phyloP scores from a whole-genome alignment of 2,888 invertebrate species.

The Dermolepida albohirtum region DNA sequence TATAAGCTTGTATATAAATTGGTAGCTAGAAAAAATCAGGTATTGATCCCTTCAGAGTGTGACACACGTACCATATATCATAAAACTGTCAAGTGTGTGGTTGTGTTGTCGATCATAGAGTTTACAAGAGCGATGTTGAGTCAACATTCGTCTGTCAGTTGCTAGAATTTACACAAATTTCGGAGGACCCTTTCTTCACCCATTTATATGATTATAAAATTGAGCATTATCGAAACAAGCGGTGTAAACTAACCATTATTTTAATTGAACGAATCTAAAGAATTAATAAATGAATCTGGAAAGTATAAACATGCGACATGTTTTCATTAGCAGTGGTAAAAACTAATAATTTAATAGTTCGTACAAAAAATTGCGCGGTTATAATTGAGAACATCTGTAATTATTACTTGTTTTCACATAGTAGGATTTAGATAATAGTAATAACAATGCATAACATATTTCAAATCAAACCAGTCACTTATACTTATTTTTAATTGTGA shows the following conservation, averaged over 20 bases:
- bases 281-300: too few species aligned
- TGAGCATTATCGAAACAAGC: neutral
- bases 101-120: conserved; percentile 19
- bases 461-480: too few species aligned
- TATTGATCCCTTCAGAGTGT: conserved; percentile 35
- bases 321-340: too few species aligned
- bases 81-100: conserved; percentile 33
- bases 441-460: too few species aligned
- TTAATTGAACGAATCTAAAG: neutral
- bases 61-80: conserved; percentile 37
- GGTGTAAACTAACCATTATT: neutral
- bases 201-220: conserved; percentile 2
- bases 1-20: neutral
- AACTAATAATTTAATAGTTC: too few species aligned
- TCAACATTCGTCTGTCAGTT: conserved; percentile 28
- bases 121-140: conserved; percentile 37
- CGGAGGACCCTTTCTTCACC: conserved; percentile 1
- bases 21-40: conserved; percentile 37
- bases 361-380: too few species aligned
- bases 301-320: too few species aligned
- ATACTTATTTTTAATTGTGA: too few species aligned
- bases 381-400: too few species aligned
- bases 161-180: conserved; percentile 30
- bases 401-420: too few species aligned
- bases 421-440: too few species aligned